These are phyloP conservation scores for Physocephala rufipes DNA, from an alignment of 2,888 invertebrate species.

Conservation along the genomic window DNA sequence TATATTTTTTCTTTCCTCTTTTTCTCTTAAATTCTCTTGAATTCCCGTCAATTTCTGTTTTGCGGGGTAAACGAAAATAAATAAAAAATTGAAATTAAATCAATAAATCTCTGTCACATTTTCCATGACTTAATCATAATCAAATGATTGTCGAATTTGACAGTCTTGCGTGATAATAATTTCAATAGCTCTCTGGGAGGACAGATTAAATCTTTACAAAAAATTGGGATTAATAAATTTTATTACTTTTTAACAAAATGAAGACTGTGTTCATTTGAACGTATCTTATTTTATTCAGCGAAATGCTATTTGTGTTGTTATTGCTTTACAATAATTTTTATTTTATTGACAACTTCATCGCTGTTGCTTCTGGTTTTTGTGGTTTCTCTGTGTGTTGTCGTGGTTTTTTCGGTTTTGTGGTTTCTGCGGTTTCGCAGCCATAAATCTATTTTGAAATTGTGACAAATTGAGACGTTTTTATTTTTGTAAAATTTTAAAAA, in stretches of 20 bases:
- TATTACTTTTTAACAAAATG: too few species aligned
- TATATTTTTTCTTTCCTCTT: background rate
- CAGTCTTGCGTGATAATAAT: slow-evolving; percentile 60
- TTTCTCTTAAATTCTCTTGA: too few species aligned
- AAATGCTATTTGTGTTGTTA: background rate
- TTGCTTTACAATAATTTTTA: slow-evolving; percentile 7
- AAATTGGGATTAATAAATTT: background rate
- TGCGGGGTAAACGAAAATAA: too few species aligned
- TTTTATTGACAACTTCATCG: slow-evolving; percentile 24
- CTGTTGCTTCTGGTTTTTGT: background rate
- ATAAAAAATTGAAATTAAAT: too few species aligned
- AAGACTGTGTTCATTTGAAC: too few species aligned
- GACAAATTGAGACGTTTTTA: background rate
- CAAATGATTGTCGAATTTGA: slow-evolving; percentile 49
- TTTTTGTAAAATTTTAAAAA: background rate
- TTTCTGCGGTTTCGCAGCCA: slow-evolving; percentile 43
- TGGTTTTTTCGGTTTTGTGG: background rate
- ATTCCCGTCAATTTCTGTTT: too few species aligned
- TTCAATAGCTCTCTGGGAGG: slow-evolving; percentile 53
- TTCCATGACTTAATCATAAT: too few species aligned
- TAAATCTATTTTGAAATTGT: slow-evolving; percentile 49
- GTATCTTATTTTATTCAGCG: too few species aligned
- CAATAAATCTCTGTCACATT: too few species aligned
- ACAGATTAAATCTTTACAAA: slow-evolving; percentile 23
- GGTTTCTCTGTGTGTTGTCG: slow-evolving; percentile 6